phyloP scores from a whole-genome alignment of 2,113 vertebrate genomes.

The Pterocles orientalis region DNA sequence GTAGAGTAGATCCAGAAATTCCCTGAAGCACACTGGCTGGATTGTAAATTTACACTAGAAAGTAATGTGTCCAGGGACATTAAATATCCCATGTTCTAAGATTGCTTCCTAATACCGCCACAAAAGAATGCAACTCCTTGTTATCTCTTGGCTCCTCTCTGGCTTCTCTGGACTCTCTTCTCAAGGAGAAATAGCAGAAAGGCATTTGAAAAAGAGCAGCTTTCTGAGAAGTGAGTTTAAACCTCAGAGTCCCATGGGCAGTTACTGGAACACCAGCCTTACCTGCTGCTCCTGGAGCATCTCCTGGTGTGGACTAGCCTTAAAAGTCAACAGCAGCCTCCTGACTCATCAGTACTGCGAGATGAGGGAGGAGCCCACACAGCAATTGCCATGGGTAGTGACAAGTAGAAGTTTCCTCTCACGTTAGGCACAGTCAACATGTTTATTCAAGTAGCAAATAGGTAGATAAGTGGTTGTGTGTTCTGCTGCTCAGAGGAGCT shows the following conservation, averaged over 20 bases:
- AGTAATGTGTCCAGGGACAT: not conserved
- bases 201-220: not conserved
- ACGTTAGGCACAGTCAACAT: not conserved
- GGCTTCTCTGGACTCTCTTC: not conserved
- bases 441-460: constrained; percentile 1
- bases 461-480: not conserved
- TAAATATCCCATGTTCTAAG: not conserved
- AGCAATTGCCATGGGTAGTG: not conserved
- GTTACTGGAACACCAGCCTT: not conserved
- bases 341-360: not conserved
- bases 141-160: not conserved
- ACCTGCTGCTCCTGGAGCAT: not conserved
- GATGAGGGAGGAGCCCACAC: not conserved
- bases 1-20: not conserved
- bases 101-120: not conserved
- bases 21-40: not conserved
- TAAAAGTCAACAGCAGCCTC: not conserved
- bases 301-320: not conserved
- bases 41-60: not conserved
- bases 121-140: not conserved
- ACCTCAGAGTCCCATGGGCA: not conserved
- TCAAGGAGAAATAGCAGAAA: not conserved
- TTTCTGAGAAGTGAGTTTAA: not conserved
- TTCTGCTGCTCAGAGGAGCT: not conserved
- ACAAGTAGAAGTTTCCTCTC: not conserved